Percentiles rank a stretch among this genome's conserved stretches.
phyloP scores from a whole-genome alignment of 30 jellyfish, hydroid and myxozoan species.

The Aurelia aurita complex sp. Pacific region DNA sequence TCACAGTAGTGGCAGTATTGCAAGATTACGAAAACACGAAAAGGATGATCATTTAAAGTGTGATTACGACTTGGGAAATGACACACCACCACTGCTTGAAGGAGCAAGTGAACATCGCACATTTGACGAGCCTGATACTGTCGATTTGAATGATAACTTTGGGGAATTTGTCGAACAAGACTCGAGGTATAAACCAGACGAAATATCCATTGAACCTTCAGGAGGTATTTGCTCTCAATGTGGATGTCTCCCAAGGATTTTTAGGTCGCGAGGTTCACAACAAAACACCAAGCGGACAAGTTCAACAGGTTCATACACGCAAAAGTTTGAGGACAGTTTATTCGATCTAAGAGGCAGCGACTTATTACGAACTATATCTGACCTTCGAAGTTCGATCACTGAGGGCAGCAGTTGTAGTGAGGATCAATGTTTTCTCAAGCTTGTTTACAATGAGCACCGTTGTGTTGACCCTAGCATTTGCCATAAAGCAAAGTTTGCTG shows the following conservation, averaged over 20 bases:
- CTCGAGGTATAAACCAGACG: slow-evolving; percentile 33
- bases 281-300: background rate
- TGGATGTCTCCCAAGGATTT: slow-evolving; percentile 61
- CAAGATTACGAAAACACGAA: background rate
- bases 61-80: slow-evolving; percentile 17
- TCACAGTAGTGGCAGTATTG: slow-evolving; percentile 1
- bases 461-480: slow-evolving; percentile 80
- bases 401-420: slow-evolving; percentile 50
- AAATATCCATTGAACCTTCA: slow-evolving; percentile 26
- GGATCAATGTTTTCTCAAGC: slow-evolving; percentile 76
- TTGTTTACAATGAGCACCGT: slow-evolving; percentile 73
- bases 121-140: slow-evolving; percentile 35
- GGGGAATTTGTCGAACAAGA: slow-evolving; percentile 38
- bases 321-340: slow-evolving; percentile 44
- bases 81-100: slow-evolving; percentile 19
- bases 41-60: slow-evolving; percentile 1
- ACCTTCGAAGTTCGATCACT: slow-evolving; percentile 47
- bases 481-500: slow-evolving; percentile 57
- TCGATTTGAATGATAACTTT: slow-evolving; percentile 34
- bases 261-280: slow-evolving; percentile 32
- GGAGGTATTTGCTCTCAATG: slow-evolving; percentile 45
- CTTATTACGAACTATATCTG: slow-evolving; percentile 50
- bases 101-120: slow-evolving; percentile 23
- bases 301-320: slow-evolving; percentile 30
- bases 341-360: slow-evolving; percentile 57